Conservation (phyloP, 1,140 invertebrate species). For the Zaprionus davidi region DNA sequence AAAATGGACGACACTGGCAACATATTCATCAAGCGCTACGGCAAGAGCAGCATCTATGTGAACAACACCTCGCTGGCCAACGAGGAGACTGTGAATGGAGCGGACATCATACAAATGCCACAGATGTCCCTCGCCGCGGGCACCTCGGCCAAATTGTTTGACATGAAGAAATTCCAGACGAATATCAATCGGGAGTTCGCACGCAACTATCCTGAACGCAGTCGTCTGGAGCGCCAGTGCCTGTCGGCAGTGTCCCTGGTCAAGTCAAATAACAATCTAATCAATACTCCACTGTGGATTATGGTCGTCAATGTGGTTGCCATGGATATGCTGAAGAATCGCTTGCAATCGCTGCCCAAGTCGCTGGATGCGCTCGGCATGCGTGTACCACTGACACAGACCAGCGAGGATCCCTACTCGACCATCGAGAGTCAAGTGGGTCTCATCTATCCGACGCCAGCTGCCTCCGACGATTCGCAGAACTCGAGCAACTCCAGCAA, state of each 20-base stretch:
- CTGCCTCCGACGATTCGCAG: slow-evolving; percentile 81
- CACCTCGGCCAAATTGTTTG: slow-evolving; percentile 96
- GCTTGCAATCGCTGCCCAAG: slow-evolving; percentile 88
- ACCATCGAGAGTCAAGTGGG: slow-evolving; percentile 83
- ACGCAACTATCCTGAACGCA: slow-evolving; percentile 94
- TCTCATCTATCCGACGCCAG: slow-evolving; percentile 78
- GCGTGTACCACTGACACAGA: slow-evolving; percentile 66
- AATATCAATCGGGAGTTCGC: slow-evolving; percentile 95
- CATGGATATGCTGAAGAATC: slow-evolving; percentile 97
- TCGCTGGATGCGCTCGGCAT: slow-evolving; percentile 72
- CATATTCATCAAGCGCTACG: slow-evolving; percentile 95
- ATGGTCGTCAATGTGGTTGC: slow-evolving; percentile 98
- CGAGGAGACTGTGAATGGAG: slow-evolving; percentile 94
- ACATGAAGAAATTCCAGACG: slow-evolving; percentile 98
- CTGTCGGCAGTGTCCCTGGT: slow-evolving; percentile 95
- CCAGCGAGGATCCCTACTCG: slow-evolving; percentile 82
- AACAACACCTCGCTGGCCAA: slow-evolving; percentile 91
- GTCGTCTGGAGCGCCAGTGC: slow-evolving; percentile 94
- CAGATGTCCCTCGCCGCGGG: slow-evolving; percentile 93
- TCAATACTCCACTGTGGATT: slow-evolving; percentile 97
- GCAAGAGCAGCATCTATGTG: slow-evolving; percentile 95
- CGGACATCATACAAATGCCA: slow-evolving; percentile 93
- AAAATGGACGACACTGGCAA: slow-evolving; percentile 98
- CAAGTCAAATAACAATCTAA: slow-evolving; percentile 92
- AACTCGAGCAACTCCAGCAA: slow-evolving; percentile 72